phyloP scores from a whole-genome alignment of 2,113 vertebrate genomes.

The Tachuris rubrigastra region DNA sequence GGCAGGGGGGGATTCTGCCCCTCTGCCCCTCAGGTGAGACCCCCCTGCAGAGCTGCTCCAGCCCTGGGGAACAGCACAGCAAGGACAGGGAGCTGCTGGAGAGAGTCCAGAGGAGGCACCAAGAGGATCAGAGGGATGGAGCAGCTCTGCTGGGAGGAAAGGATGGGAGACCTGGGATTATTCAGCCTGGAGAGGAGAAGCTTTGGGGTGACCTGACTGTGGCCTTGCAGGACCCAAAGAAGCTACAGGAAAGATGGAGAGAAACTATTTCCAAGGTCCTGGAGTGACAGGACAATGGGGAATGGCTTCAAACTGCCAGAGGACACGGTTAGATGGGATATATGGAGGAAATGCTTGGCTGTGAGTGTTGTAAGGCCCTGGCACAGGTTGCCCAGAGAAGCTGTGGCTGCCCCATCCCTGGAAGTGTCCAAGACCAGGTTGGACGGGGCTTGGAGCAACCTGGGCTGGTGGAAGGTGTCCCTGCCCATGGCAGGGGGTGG shows the following conservation, averaged over 20 bases:
- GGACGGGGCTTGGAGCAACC: not conserved
- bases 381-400: not conserved
- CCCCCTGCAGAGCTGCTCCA: no score
- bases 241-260: not conserved
- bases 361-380: not conserved
- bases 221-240: not conserved
- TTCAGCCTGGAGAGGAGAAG: not conserved
- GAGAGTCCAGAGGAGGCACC: not conserved
- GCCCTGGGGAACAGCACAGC: no score
- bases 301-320: not conserved
- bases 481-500: not conserved
- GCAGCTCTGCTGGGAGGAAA: not conserved
- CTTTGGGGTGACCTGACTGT: not conserved
- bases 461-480: not conserved
- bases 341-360: not conserved
- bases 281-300: not conserved
- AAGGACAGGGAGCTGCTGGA: no score
- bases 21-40: no score
- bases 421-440: not conserved
- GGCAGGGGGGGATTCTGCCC: no score
- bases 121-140: not conserved
- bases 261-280: not conserved
- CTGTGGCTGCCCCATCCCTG: not conserved
- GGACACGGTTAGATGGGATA: not conserved
- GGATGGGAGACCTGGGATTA: not conserved